These are phyloP conservation scores for Zaprionus davidi DNA, from an alignment of 1,140 invertebrate species.

Conservation along the genomic window DNA sequence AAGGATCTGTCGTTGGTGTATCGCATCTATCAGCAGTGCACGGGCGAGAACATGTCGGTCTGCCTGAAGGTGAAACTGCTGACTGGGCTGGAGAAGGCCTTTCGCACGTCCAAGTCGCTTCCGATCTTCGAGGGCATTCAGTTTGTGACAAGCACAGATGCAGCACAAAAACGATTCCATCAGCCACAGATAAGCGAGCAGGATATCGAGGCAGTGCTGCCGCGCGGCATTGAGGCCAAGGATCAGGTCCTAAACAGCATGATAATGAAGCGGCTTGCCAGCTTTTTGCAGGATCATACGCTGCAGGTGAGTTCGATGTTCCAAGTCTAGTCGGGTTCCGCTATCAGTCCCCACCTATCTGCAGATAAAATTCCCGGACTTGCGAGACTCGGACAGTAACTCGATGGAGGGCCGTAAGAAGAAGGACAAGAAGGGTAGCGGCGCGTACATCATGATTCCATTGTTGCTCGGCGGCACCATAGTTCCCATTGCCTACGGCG, in stretches of 20 bases:
- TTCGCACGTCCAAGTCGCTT: constrained; percentile 87
- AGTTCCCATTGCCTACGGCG: constrained; percentile 91
- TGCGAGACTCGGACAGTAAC: constrained; percentile 48
- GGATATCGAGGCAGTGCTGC: constrained; percentile 88
- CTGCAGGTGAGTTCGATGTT: constrained; percentile 87
- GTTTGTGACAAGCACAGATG: constrained; percentile 85
- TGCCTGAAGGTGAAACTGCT: constrained; percentile 91
- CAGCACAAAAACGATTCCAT: constrained; percentile 55
- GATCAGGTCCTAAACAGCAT: constrained; percentile 90
- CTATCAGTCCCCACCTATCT: not conserved
- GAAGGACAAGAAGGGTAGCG: constrained; percentile 88
- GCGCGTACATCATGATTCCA: constrained; percentile 90
- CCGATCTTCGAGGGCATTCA: constrained; percentile 89
- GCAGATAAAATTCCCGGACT: constrained; percentile 72
- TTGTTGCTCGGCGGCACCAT: constrained; percentile 91
- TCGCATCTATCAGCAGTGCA: constrained; percentile 90
- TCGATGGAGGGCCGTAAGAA: constrained; percentile 75
- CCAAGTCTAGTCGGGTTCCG: not conserved
- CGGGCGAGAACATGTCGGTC: constrained; percentile 88
- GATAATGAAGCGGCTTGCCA: constrained; percentile 89
- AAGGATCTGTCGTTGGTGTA: constrained; percentile 78
- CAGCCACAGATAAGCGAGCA: constrained; percentile 83
- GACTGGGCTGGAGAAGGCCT: constrained; percentile 89
- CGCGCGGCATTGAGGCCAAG: constrained; percentile 88
- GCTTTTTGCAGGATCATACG: constrained; percentile 90